A percentile compares a stretch with the other conserved stretches of the same genome.
phyloP scores from a whole-genome alignment of 1,140 invertebrate species.

The Riptortus pedestris region DNA sequence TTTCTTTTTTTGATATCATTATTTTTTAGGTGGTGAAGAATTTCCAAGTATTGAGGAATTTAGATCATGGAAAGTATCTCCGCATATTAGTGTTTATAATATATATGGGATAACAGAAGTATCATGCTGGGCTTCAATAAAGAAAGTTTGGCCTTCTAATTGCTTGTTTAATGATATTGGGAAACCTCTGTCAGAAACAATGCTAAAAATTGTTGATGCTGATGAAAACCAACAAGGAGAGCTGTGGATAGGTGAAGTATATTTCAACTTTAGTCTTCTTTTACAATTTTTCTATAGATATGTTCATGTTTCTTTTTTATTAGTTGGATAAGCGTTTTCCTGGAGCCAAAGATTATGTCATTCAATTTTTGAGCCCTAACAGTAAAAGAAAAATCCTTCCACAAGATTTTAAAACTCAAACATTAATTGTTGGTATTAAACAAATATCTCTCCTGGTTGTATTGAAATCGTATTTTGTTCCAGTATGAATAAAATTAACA shows the following conservation, averaged over 20 bases:
- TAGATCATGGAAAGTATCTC: conserved; percentile 41
- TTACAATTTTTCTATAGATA: too few species aligned
- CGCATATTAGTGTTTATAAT: conserved; percentile 55
- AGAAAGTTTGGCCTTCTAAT: conserved; percentile 41
- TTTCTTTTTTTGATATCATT: conserved; percentile 10
- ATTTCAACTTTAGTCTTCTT: too few species aligned
- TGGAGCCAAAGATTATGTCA: too few species aligned
- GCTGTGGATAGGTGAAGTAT: conserved; percentile 51
- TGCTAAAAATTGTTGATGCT: conserved; percentile 42
- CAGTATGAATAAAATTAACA: too few species aligned
- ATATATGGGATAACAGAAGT: conserved; percentile 76
- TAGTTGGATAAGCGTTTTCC: too few species aligned
- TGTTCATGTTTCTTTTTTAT: too few species aligned
- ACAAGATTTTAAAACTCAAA: too few species aligned
- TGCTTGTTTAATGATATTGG: conserved; percentile 40
- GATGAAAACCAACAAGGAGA: conserved; percentile 39
- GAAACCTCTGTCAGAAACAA: conserved; percentile 48
- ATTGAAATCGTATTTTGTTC: too few species aligned
- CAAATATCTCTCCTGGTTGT: too few species aligned
- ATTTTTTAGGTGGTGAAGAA: conserved; percentile 41
- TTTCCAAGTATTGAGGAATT: conserved; percentile 38
- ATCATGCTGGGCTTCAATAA: conserved; percentile 67
- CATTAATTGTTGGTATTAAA: too few species aligned
- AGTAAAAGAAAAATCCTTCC: too few species aligned
- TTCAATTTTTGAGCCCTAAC: too few species aligned